These are phyloP conservation scores for Notothenia coriiceps DNA, from an alignment of 2,113 vertebrate genomes.

Conservation along the genomic window DNA sequence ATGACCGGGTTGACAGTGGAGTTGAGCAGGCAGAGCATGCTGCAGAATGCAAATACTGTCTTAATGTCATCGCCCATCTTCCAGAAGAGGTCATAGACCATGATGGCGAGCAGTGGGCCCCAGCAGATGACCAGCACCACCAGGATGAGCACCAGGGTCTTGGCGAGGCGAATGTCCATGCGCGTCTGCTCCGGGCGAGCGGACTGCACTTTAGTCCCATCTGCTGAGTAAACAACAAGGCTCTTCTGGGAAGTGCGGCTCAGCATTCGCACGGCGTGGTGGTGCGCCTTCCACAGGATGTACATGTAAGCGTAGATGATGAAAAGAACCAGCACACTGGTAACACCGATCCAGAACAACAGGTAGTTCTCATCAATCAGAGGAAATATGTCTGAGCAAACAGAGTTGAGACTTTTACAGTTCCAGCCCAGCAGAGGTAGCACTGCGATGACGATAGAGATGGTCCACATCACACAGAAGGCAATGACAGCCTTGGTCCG, in stretches of 20 bases:
- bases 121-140: slow-evolving; percentile 98
- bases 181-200: slow-evolving; percentile 94
- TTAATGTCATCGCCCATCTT: slow-evolving; percentile 96
- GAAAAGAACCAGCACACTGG: slow-evolving; percentile 92
- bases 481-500: slow-evolving; percentile 96
- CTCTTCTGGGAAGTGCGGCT: slow-evolving; percentile 96
- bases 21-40: slow-evolving; percentile 97
- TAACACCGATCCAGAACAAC: slow-evolving; percentile 99
- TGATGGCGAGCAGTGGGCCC: slow-evolving; percentile 97
- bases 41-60: slow-evolving; percentile 98
- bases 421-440: slow-evolving; percentile 98
- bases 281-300: slow-evolving; percentile 98
- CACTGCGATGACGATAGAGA: slow-evolving; percentile 93
- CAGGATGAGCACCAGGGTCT: slow-evolving; percentile 96
- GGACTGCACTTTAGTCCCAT: slow-evolving; percentile 94
- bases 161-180: slow-evolving; percentile 98
- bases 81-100: slow-evolving; percentile 98
- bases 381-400: slow-evolving; percentile 98
- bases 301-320: slow-evolving; percentile 99
- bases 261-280: slow-evolving; percentile 95
- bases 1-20: slow-evolving; percentile 98
- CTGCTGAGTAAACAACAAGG: slow-evolving; percentile 91
- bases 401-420: slow-evolving; percentile 93
- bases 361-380: slow-evolving; percentile 96
- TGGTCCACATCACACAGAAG: slow-evolving; percentile 97